Evolutionary conservation across 1,140 invertebrate genomes (phyloP), one percentile per base, ranked within the genome.

Genomic region (Drosophila sp.): DNA sequence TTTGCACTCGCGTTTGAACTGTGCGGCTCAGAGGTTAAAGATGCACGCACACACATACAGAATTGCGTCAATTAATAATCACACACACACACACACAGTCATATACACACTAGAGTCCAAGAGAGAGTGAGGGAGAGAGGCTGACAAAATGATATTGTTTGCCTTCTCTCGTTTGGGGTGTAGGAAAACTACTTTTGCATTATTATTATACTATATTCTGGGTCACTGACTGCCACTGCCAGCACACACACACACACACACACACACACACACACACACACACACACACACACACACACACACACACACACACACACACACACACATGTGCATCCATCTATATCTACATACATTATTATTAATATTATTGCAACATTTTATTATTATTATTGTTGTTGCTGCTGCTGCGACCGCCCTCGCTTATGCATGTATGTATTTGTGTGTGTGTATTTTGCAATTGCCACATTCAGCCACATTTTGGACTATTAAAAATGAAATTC

Each of bases 1-100:
- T 87, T 87, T 86, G 83, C 83, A 86, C 83, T 87, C 79, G 79
- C 73, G 76, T 70, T 68, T 80, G 83, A 87, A 87, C 83, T 89
- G 79, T 86, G 79, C 72, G 83, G 72, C 70, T 54, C 66, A 89
- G 66, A 83, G 83, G 83, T 87, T 87, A 87, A 89, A 87, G 74
- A 72, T 68, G 63, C 72, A 61, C 32, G 62, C 78, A 56, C 50
- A 44, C 58, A 62, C 60, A 54, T 57, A 61, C 70, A 68, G n/a
- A 77, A 77, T 60, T 77, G 64, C 74, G 64, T 70, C 74, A 76
- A 76, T 76, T 76, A 76, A 76, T 76, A 76, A 69, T 64, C 58
- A 67, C 66, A 63, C 54, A 44, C 41, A 44, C 50, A 63, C 47
- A 71, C 47, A 32, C 32, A 62, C 40, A n/a, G 11, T n/a, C 4